Percentiles rank a stretch among this genome's conserved stretches.
Conservation (phyloP, 2,888 invertebrate genomes). For the Spilarctia lutea region DNA sequence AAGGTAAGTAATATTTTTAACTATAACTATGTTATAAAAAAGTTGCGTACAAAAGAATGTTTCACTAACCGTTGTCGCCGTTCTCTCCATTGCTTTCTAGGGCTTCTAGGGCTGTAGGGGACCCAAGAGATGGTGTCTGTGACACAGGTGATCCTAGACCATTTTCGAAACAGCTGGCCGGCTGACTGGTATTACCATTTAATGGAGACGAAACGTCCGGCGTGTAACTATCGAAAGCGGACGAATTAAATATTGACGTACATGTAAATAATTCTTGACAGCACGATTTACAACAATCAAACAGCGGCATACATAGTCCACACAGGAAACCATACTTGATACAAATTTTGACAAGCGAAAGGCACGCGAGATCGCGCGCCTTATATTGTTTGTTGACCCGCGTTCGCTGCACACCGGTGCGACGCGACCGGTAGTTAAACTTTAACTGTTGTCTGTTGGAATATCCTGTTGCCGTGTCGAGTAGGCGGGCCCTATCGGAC, state of each 20-base stretch:
- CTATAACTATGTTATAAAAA: background rate
- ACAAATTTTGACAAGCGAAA: conserved; percentile 14
- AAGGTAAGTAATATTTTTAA: background rate
- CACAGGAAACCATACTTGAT: background rate
- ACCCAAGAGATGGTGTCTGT: background rate
- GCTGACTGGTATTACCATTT: background rate
- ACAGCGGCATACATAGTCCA: background rate
- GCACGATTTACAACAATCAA: background rate
- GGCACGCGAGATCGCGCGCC: conserved; percentile 7
- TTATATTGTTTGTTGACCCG: background rate
- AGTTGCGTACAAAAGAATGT: background rate
- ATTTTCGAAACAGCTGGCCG: background rate
- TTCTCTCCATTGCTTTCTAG: background rate
- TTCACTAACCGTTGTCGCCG: conserved; percentile 7
- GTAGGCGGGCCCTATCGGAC: conserved; percentile 66
- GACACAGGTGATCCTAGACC: background rate
- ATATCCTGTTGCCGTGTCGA: conserved; percentile 47
- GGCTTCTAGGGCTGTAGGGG: too few species aligned
- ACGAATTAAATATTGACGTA: conserved; percentile 10
- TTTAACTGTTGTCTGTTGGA: conserved; percentile 27
- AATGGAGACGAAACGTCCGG: conserved; percentile 6
- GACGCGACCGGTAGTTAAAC: conserved; percentile 44
- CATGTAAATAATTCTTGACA: conserved; percentile 10
- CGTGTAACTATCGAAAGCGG: background rate
- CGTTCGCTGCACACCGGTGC: conserved; percentile 27